These are phyloP conservation scores for Serinus canaria DNA, from an alignment of 2,113 vertebrate genomes.

Conservation along the genomic window DNA sequence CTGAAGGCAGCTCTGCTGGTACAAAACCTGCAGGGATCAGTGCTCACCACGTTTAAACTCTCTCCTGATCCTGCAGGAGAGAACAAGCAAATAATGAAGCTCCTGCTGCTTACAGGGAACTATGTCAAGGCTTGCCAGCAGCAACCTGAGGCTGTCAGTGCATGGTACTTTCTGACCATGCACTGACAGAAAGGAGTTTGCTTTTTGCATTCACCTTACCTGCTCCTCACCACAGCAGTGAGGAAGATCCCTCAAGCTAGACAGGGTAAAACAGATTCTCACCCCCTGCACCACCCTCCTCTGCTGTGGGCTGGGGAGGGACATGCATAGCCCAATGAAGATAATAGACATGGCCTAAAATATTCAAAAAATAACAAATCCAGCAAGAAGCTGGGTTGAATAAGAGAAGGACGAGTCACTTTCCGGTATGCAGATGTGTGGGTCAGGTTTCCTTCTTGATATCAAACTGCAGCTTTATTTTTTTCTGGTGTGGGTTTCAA, in stretches of 20 bases:
- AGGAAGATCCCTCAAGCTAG: neutral
- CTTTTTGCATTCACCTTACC: neutral
- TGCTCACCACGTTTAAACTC: neutral
- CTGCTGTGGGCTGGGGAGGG: neutral
- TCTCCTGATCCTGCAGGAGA: neutral
- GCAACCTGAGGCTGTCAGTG: neutral
- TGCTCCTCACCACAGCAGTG: neutral
- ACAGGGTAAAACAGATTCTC: neutral
- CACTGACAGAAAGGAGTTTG: neutral
- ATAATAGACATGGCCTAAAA: neutral
- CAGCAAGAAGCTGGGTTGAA: neutral
- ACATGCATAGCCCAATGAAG: neutral
- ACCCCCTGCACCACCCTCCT: neutral
- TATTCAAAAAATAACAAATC: neutral
- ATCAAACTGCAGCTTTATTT: neutral
- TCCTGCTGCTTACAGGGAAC: neutral
- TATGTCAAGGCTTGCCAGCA: neutral
- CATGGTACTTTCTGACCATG: too few species aligned
- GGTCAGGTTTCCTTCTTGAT: neutral
- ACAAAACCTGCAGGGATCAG: neutral
- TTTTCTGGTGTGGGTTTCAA: neutral
- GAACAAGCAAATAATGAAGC: neutral
- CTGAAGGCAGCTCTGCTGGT: neutral
- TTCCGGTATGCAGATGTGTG: neutral
- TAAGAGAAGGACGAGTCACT: neutral